phyloP scores from a whole-genome alignment of 1,140 invertebrate genomes.

The Ooceraea biroi region DNA sequence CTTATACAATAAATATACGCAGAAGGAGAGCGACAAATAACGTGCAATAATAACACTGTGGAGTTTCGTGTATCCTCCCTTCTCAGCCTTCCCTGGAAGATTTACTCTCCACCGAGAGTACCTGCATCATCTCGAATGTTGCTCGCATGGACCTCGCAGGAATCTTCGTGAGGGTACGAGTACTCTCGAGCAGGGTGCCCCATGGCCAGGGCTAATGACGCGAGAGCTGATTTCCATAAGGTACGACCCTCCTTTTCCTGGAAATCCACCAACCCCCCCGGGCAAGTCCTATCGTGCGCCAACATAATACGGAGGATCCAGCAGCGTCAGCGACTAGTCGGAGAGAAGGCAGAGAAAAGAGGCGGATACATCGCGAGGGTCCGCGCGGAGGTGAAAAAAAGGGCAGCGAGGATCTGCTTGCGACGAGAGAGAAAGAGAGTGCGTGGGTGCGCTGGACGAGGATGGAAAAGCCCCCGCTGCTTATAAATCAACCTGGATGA shows the following conservation, averaged over 20 bases:
- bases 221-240: constrained; percentile 77
- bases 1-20: background rate
- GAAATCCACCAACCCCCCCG: constrained; percentile 58
- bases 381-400: constrained; percentile 18
- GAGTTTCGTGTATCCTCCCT: background rate
- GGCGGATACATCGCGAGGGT: constrained; percentile 15
- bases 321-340: background rate
- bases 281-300: constrained; percentile 10
- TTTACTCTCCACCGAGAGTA: background rate
- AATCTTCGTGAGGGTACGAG: constrained; percentile 17
- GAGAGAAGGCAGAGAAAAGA: constrained; percentile 2
- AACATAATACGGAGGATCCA: constrained; percentile 30
- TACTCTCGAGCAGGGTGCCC: constrained; percentile 21
- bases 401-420: constrained; percentile 19
- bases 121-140: background rate
- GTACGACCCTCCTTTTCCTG: constrained; percentile 69
- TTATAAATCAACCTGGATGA: constrained; percentile 74
- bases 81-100: background rate
- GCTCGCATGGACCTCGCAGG: background rate
- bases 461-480: constrained; percentile 46
- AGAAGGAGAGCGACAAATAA: background rate
- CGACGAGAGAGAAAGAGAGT: background rate
- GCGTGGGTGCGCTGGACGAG: constrained; percentile 59
- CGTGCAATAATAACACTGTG: background rate
- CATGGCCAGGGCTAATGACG: constrained; percentile 66